These are phyloP conservation scores for Xylocopa sonorina DNA, from an alignment of 1,140 invertebrate genomes.

Conservation along the genomic window DNA sequence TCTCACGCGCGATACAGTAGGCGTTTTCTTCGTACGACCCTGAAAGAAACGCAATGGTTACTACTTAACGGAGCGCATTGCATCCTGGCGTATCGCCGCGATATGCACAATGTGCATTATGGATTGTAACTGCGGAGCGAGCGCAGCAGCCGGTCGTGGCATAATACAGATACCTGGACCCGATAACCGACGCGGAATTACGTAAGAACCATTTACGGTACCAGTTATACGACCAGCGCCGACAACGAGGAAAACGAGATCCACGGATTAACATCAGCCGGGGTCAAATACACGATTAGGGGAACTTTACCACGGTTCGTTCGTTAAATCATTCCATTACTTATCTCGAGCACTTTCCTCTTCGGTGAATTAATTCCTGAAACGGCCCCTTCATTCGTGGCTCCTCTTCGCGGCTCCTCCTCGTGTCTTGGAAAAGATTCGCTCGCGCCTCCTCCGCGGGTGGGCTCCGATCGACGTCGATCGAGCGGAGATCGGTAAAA, in stretches of 20 bases:
- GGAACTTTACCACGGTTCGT: no score
- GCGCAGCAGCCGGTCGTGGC: neutral
- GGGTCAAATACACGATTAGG: neutral
- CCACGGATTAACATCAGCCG: neutral
- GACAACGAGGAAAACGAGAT: conserved; percentile 21
- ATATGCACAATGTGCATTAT: conserved; percentile 27
- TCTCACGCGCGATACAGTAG: conserved; percentile 3
- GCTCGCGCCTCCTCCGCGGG: no score
- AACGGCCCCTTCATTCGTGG: no score
- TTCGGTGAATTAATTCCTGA: no score
- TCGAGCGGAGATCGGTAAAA: neutral
- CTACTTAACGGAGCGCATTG: conserved; percentile 24
- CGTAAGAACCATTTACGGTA: conserved; percentile 38
- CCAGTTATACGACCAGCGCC: conserved; percentile 15
- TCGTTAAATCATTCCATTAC: no score
- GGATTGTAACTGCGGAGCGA: neutral
- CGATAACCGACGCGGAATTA: conserved; percentile 24
- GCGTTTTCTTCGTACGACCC: conserved; percentile 26
- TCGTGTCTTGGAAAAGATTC: no score
- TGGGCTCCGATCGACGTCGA: no score
- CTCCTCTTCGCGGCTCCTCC: no score
- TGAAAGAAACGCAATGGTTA: conserved; percentile 40
- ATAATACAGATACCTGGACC: conserved; percentile 30
- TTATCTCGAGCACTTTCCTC: no score
- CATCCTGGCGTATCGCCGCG: conserved; percentile 28